Evolutionary conservation across 2,888 invertebrate species (phyloP), one percentile per base, ranked within the genome.

Genomic region (Brenthis ino): DNA sequence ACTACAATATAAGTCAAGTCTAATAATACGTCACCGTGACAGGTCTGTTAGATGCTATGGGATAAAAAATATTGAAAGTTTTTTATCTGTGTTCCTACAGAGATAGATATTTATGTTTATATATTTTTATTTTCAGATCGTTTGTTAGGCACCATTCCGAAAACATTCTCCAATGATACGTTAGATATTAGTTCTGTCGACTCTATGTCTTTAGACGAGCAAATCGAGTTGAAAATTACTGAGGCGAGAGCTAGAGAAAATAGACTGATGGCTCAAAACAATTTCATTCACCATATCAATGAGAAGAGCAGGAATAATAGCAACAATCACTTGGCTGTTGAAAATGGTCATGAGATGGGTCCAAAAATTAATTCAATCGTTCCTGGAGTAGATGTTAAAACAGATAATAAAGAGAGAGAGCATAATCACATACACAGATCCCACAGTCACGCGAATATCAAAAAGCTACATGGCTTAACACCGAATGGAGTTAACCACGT

Each of bases 131-230:
- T 85, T 86, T 1, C 87, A 93, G 93, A 93, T 82, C 91, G 92
- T 72, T 87, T 93, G 85, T 80, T 93, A 68, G 93, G 93, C 73
- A 90, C 91, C 68, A 93, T 93, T 77, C 93, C 93, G 72, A 93
- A 93, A 76, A 87, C 91, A 13, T 90, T 93, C 82, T 94, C 94
- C 75, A 95, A 95, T 76, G 95, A 95, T 76, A 95, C 95, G 5
- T 83, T 95, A 65, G 93, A 93, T 76, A 80, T 93, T 69, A 95
- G 94, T 76, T 95, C 95, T 57, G 93, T 95, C 63, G 95, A 95
- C 76, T 95, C 95, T 65, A 93, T 94, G 79, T 95, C 95, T 0
- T 80, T 92, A 68, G 94, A 93, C 76, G 94, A 94, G 70, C 94
- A 95, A 78, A 94, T 94, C 50, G 94, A 94, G 77, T 94, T 94